phyloP scores from a whole-genome alignment of 2,888 invertebrate genomes.

The Dilophus febrilis region DNA sequence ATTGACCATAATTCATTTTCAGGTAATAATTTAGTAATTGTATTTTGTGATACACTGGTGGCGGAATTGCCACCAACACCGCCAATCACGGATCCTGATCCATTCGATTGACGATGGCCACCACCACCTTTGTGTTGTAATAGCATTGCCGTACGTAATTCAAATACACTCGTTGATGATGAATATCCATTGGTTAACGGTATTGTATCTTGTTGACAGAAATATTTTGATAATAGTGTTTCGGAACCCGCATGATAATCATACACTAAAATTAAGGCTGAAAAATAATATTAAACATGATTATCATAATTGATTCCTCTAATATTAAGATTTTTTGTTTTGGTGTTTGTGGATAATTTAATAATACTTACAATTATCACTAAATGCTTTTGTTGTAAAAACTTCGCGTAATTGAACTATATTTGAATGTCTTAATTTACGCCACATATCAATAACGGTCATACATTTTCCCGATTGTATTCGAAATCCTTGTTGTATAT shows the following conservation, averaged over 20 bases:
- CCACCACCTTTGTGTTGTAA: constrained; percentile 30
- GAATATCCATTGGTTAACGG: constrained; percentile 45
- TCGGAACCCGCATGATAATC: constrained; percentile 86
- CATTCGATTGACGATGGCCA: constrained; percentile 36
- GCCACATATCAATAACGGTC: constrained; percentile 82
- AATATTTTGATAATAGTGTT: constrained; percentile 73
- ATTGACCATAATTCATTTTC: constrained; percentile 91
- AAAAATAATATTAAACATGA: neutral
- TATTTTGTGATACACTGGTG: constrained; percentile 35
- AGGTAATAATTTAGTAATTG: constrained; percentile 45
- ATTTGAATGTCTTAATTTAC: constrained; percentile 87
- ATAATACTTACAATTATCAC: constrained; percentile 70
- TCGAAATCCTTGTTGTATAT: constrained; percentile 45
- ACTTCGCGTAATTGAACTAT: constrained; percentile 82
- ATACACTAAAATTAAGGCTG: constrained; percentile 86
- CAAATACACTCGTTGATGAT: constrained; percentile 36
- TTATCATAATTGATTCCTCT: too few relatives aligned
- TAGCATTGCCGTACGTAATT: constrained; percentile 29
- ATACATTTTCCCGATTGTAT: constrained; percentile 71
- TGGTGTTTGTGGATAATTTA: too few relatives aligned
- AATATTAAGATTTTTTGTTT: too few relatives aligned
- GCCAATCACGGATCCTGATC: constrained; percentile 31
- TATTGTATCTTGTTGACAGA: constrained; percentile 40
- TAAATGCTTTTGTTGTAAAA: constrained; percentile 89
- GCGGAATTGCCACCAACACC: too few relatives aligned